Conservation (phyloP, 2,888 invertebrate species). For the Isoperla grammatica region DNA sequence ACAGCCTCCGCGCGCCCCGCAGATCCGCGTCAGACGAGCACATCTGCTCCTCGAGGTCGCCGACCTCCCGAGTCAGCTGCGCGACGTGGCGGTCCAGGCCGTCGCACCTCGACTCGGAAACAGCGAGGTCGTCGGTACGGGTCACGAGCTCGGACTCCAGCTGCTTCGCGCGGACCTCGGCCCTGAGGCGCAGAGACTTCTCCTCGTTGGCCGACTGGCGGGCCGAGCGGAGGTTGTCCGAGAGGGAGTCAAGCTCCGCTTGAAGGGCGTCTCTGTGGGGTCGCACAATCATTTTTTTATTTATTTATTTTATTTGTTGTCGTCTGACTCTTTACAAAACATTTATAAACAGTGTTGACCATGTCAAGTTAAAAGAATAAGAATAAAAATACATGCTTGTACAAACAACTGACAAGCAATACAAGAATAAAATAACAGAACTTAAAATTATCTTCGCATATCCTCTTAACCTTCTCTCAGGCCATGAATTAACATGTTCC, state of each 20-base stretch:
- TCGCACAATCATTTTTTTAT: not conserved
- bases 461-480: too few relatives aligned
- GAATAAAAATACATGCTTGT: too few relatives aligned
- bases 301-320: too few relatives aligned
- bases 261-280: slow-evolving; percentile 38
- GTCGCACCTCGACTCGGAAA: slow-evolving; percentile 37
- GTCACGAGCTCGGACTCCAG: slow-evolving; percentile 40
- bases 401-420: too few relatives aligned
- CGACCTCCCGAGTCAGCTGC: slow-evolving; percentile 40
- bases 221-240: slow-evolving; percentile 44
- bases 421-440: too few relatives aligned
- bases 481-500: too few relatives aligned
- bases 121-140: slow-evolving; percentile 37
- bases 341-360: too few relatives aligned
- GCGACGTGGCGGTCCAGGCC: slow-evolving; percentile 41
- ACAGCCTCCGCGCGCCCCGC: slow-evolving; percentile 38
- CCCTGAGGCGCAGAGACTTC: slow-evolving; percentile 49
- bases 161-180: slow-evolving; percentile 50
- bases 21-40: slow-evolving; percentile 39
- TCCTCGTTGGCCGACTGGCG: slow-evolving; percentile 50
- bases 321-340: too few relatives aligned
- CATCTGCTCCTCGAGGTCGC: slow-evolving; percentile 43
- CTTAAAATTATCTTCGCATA: too few relatives aligned
- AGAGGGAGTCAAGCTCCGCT: slow-evolving; percentile 47
- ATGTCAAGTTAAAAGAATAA: too few relatives aligned